Percentiles rank a stretch among this genome's conserved stretches.
These are phyloP conservation scores for Mellivora capensis DNA, from an alignment of 2,113 vertebrate species.

Conservation along the genomic window DNA sequence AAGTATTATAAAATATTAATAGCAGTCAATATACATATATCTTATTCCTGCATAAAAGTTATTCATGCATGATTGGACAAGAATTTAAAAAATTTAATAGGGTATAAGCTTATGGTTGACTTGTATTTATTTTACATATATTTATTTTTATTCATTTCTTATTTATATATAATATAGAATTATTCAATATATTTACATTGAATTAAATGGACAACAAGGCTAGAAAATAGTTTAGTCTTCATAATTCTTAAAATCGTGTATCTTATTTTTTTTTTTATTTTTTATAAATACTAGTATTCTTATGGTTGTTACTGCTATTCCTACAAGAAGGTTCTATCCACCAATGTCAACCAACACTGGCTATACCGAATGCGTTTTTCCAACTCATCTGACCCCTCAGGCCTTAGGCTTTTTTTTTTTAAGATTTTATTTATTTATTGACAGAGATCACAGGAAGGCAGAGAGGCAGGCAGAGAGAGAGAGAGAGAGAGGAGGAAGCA, in stretches of 20 bases:
- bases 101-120: neutral
- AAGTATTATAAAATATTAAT: neutral
- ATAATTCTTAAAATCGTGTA: neutral
- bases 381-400: too few species aligned
- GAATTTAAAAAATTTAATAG: neutral
- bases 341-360: too few species aligned
- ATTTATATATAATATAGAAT: neutral
- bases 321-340: too few species aligned
- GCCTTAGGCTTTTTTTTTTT: too few species aligned
- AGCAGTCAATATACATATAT: neutral
- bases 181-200: neutral
- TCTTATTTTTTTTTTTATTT: too few species aligned
- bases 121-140: neutral
- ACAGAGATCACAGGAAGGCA: too few species aligned
- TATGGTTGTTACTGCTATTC: too few species aligned
- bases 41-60: neutral
- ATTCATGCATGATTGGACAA: neutral
- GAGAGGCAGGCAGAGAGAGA: too few species aligned
- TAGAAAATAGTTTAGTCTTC: neutral
- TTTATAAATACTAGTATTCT: too few species aligned
- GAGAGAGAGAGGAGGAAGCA: too few species aligned
- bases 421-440: too few species aligned
- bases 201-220: neutral
- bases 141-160: neutral
- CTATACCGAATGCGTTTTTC: too few species aligned